Evolutionary conservation across 1,140 invertebrate species (phyloP).

Genomic region (Ptiloglossa arizonensis): DNA sequence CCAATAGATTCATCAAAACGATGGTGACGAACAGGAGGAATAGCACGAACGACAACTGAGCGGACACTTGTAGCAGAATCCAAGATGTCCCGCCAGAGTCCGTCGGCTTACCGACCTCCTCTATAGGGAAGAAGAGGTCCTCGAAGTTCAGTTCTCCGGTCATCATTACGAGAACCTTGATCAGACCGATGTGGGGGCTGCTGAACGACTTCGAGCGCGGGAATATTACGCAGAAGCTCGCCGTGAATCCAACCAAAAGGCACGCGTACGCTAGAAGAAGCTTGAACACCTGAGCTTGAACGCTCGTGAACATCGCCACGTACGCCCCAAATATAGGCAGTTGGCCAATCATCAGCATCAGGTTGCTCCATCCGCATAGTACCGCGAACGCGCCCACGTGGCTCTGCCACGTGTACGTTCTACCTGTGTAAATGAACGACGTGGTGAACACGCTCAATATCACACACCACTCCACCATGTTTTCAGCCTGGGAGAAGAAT

Average conservation of each 20-base stretch:
- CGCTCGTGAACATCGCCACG: conserved; percentile 93
- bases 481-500: conserved; percentile 91
- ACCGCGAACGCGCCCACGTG: conserved; percentile 91
- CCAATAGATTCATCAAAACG: conserved; percentile 90
- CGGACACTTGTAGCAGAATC: conserved; percentile 86
- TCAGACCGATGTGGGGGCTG: conserved; percentile 89
- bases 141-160: conserved; percentile 91
- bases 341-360: conserved; percentile 94
- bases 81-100: conserved; percentile 69
- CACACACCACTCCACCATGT: conserved; percentile 92
- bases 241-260: conserved; percentile 91
- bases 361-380: conserved; percentile 91
- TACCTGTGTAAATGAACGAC: conserved; percentile 88
- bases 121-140: conserved; percentile 83
- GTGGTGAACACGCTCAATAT: conserved; percentile 91
- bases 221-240: conserved; percentile 93
- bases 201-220: conserved; percentile 90
- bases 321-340: conserved; percentile 92
- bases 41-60: conserved; percentile 88
- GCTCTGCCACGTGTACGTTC: conserved; percentile 92
- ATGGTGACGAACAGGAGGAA: conserved; percentile 91
- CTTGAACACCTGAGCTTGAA: conserved; percentile 92
- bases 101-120: conserved; percentile 84
- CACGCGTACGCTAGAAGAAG: conserved; percentile 92
- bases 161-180: conserved; percentile 94